phyloP scores from a whole-genome alignment of 2,888 invertebrate genomes.

The Galeopsomyia nigrocyanea region DNA sequence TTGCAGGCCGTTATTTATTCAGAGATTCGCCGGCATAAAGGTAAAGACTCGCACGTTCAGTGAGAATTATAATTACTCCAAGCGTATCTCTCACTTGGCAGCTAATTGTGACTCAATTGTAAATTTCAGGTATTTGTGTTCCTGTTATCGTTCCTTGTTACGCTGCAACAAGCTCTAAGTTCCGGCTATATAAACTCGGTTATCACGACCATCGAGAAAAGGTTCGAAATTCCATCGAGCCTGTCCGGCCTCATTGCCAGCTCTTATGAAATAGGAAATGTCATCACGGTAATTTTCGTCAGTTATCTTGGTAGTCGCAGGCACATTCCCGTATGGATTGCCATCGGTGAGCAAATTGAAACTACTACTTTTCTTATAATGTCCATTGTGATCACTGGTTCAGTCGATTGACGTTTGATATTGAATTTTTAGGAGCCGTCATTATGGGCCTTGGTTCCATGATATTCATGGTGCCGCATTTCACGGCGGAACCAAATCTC shows the following conservation, averaged over 20 bases:
- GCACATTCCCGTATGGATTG: constrained; percentile 96
- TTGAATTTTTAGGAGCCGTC: constrained; percentile 77
- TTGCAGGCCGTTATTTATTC: constrained; percentile 88
- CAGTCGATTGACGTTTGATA: background rate
- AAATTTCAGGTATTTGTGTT: constrained; percentile 83
- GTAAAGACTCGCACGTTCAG: too few species aligned
- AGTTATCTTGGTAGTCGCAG: constrained; percentile 93
- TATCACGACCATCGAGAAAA: constrained; percentile 96
- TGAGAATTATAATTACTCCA: too few species aligned
- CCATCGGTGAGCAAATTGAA: constrained; percentile 82
- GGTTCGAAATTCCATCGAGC: constrained; percentile 94
- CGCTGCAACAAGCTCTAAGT: constrained; percentile 90
- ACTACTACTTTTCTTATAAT: background rate
- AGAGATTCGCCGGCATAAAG: constrained; percentile 91
- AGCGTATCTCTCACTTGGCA: background rate
- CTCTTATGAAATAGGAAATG: constrained; percentile 95
- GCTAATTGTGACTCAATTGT: background rate
- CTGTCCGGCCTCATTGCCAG: constrained; percentile 94
- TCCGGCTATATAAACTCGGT: constrained; percentile 95
- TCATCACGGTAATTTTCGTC: constrained; percentile 95
- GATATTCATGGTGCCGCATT: constrained; percentile 94
- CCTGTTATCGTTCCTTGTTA: constrained; percentile 89
- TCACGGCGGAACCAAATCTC: constrained; percentile 85
- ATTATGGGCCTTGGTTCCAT: constrained; percentile 95
- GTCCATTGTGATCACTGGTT: background rate